These are phyloP conservation scores for Gobionotothen gibberifrons DNA, from an alignment of 2,797 vertebrate genomes.

Conservation along the genomic window DNA sequence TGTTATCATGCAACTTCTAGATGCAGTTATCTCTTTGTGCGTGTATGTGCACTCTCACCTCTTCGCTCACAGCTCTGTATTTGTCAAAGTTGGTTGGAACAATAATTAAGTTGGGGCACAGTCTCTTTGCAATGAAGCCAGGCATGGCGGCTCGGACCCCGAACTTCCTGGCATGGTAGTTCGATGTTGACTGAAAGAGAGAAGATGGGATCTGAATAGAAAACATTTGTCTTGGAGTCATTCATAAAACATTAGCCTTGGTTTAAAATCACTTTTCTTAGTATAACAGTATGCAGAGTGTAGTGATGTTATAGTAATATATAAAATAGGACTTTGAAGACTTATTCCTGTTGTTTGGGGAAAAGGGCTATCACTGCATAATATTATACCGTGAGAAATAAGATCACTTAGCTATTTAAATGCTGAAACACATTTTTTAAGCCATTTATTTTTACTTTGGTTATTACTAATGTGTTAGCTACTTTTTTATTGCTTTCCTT, in stretches of 20 bases:
- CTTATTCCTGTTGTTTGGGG: neutral
- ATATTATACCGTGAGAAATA: neutral
- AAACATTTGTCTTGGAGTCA: neutral
- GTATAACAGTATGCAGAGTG: neutral
- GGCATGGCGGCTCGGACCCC: conserved; percentile 98
- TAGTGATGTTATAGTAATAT: neutral
- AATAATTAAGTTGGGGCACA: conserved; percentile 93
- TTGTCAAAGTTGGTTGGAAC: conserved; percentile 93
- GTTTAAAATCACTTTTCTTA: neutral
- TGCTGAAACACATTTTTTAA: too few relatives aligned
- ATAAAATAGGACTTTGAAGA: neutral
- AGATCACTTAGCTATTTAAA: neutral
- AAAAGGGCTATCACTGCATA: neutral
- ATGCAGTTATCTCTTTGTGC: neutral
- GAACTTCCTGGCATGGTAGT: conserved; percentile 96
- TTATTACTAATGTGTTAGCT: too few relatives aligned
- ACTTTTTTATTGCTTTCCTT: too few relatives aligned
- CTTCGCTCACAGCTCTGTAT: conserved; percentile 90
- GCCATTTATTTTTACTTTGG: too few relatives aligned
- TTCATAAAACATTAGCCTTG: neutral
- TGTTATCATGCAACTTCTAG: neutral
- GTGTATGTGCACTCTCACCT: conserved; percentile 84
- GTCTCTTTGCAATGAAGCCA: conserved; percentile 97
- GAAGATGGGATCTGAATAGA: conserved; percentile 6
- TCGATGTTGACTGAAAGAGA: conserved; percentile 92